Percentiles rank a stretch among this genome's conserved stretches.
These are phyloP conservation scores for Cheiracanthium punctorium DNA, from an alignment of 2,888 invertebrate genomes.

Conservation along the genomic window DNA sequence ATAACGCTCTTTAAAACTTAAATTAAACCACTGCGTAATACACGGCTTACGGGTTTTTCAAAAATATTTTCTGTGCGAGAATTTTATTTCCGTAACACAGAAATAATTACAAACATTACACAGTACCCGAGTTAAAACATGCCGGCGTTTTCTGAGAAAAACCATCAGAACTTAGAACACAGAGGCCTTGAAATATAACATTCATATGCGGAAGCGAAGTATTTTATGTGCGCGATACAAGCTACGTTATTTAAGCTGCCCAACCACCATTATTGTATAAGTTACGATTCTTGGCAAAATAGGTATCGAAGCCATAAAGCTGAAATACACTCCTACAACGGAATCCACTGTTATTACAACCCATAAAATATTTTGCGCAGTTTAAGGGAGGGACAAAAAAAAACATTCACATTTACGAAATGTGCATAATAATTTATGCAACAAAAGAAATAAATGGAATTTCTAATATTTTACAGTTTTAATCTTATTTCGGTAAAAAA, in stretches of 20 bases:
- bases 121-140: too few relatives aligned
- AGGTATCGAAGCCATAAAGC: not conserved
- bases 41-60: too few relatives aligned
- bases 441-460: not conserved
- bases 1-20: too few relatives aligned
- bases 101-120: too few relatives aligned
- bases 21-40: too few relatives aligned
- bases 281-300: not conserved
- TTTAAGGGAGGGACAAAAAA: not conserved
- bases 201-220: not conserved
- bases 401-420: not conserved
- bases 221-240: not conserved
- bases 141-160: too few relatives aligned
- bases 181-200: too few relatives aligned
- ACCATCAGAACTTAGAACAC: too few relatives aligned
- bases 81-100: too few relatives aligned
- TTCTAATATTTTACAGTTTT: too few relatives aligned
- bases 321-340: not conserved
- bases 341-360: not conserved
- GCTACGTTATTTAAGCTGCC: not conserved
- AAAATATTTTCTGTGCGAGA: too few relatives aligned
- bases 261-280: not conserved
- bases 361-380: not conserved
- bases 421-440: not conserved
- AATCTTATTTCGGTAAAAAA: too few relatives aligned